A percentile compares a stretch with the other conserved stretches of the same genome.
These are phyloP conservation scores for Drosophila borborema DNA, from an alignment of 2,888 invertebrate species.

Conservation along the genomic window DNA sequence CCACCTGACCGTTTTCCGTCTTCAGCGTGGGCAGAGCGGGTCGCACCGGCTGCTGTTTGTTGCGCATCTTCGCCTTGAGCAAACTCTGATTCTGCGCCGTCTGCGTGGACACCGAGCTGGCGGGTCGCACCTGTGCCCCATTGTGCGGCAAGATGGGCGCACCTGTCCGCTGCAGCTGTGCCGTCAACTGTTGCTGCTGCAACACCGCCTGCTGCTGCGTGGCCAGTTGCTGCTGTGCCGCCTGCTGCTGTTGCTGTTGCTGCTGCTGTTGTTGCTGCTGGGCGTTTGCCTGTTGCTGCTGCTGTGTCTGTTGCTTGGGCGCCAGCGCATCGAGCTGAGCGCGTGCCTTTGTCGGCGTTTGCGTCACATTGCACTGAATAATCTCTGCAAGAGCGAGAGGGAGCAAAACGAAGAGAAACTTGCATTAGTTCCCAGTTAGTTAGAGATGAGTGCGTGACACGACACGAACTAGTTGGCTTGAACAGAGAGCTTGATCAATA, in stretches of 20 bases:
- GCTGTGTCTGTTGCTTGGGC: constrained; percentile 75
- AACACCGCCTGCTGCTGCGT: constrained; percentile 73
- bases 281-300: constrained; percentile 69
- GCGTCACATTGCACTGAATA: constrained; percentile 84
- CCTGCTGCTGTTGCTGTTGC: constrained; percentile 48
- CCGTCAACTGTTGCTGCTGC: constrained; percentile 65
- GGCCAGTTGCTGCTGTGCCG: constrained; percentile 63
- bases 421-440: neutral
- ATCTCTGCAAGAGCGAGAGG: constrained; percentile 78
- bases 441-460: neutral
- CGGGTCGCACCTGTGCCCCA: constrained; percentile 89
- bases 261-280: constrained; percentile 60
- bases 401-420: neutral
- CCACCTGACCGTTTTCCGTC: constrained; percentile 90
- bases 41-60: constrained; percentile 89
- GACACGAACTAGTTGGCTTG: neutral
- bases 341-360: constrained; percentile 85
- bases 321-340: constrained; percentile 86
- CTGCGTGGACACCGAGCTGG: constrained; percentile 94
- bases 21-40: constrained; percentile 89
- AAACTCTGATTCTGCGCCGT: constrained; percentile 87
- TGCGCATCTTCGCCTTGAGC: constrained; percentile 87
- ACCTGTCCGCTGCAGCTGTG: constrained; percentile 73
- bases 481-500: neutral
- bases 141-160: constrained; percentile 88